These are phyloP conservation scores for Cynoglossus semilaevis DNA, from an alignment of 2,113 vertebrate species.

Conservation along the genomic window DNA sequence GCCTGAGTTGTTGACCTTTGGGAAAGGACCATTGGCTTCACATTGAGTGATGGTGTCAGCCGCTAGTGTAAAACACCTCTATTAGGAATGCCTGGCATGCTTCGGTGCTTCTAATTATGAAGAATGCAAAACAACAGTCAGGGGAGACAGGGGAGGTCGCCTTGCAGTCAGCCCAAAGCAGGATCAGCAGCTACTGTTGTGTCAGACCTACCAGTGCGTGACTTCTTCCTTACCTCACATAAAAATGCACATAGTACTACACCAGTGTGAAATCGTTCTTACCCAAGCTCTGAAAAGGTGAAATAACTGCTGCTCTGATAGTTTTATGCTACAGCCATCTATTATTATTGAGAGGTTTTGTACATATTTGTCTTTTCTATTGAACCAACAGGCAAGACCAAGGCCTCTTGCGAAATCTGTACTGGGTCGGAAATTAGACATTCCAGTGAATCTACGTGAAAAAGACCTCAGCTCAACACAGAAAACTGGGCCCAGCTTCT, in stretches of 20 bases:
- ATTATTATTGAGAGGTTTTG: too few species aligned
- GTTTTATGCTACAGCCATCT: not conserved
- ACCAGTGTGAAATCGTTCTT: conserved; percentile 19
- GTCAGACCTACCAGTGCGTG: conserved; percentile 45
- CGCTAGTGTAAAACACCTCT: conserved; percentile 72
- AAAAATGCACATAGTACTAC: not conserved
- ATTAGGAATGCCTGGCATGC: conserved; percentile 69
- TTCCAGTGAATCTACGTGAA: conserved; percentile 27
- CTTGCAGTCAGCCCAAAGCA: conserved; percentile 39
- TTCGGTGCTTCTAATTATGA: conserved; percentile 68
- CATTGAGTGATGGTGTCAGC: conserved; percentile 72
- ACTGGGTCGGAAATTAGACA: conserved; percentile 31
- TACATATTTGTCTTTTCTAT: too few species aligned
- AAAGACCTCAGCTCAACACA: conserved; percentile 22
- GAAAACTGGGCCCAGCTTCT: conserved; percentile 22
- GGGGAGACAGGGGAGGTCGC: conserved; percentile 50
- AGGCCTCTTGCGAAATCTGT: conserved; percentile 24
- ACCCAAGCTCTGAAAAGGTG: not conserved
- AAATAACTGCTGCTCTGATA: not conserved
- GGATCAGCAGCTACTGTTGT: conserved; percentile 23
- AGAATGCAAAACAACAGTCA: conserved; percentile 74
- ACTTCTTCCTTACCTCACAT: conserved; percentile 21
- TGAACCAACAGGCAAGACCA: conserved; percentile 15
- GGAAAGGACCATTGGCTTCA: conserved; percentile 61
- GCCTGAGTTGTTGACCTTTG: conserved; percentile 65